Percentiles rank a stretch among this genome's conserved stretches.
These are phyloP conservation scores for Troides oblongomaculatus DNA, from an alignment of 2,888 invertebrate genomes.

Conservation along the genomic window DNA sequence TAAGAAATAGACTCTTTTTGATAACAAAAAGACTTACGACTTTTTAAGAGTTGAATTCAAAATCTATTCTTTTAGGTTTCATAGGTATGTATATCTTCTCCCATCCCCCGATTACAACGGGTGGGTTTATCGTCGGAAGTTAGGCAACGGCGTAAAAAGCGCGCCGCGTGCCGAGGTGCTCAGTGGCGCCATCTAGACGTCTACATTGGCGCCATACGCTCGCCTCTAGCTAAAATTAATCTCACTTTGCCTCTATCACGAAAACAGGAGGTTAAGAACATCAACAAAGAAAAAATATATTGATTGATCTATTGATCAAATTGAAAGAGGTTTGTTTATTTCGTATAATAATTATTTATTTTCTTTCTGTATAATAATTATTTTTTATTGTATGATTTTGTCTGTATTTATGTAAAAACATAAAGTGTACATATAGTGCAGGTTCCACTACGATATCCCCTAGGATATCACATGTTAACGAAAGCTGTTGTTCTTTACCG, in stretches of 20 bases:
- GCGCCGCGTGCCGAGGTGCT: conserved; percentile 58
- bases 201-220: conserved; percentile 68
- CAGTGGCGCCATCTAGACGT: conserved; percentile 76
- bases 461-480: too few relatives aligned
- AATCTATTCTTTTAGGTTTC: neutral
- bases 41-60: neutral
- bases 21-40: neutral
- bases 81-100: neutral
- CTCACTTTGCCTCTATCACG: conserved; percentile 46
- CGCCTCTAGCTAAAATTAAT: conserved; percentile 65
- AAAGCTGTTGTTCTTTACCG: too few relatives aligned
- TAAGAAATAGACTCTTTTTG: neutral
- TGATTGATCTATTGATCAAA: neutral
- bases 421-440: too few relatives aligned
- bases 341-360: too few relatives aligned
- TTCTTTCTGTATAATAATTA: too few relatives aligned
- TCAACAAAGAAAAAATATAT: conserved; percentile 28
- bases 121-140: conserved; percentile 57
- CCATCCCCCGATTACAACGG: conserved; percentile 34
- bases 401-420: too few relatives aligned
- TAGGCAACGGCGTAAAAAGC: conserved; percentile 55
- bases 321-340: neutral
- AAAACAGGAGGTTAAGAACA: conserved; percentile 30
- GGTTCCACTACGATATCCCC: too few relatives aligned
- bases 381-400: too few relatives aligned